phyloP scores from a whole-genome alignment of 2,113 vertebrate genomes.

The Nyctibius bracteatus region DNA sequence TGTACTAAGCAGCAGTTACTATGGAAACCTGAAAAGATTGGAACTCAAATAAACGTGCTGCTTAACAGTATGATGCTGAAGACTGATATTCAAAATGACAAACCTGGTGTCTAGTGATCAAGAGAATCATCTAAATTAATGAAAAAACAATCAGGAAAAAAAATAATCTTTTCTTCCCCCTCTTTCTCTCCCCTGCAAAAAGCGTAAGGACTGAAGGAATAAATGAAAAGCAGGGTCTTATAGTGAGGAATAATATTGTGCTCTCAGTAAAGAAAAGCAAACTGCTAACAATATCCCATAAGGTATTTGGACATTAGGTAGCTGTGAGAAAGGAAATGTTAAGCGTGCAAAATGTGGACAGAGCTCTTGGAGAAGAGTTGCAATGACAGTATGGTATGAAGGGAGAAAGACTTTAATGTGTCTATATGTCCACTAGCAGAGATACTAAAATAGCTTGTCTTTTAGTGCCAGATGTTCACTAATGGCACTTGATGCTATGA shows the following conservation, averaged over 20 bases:
- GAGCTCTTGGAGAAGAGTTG: background rate
- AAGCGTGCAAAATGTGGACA: background rate
- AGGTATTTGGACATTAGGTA: background rate
- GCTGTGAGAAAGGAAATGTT: background rate
- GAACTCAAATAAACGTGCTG: background rate
- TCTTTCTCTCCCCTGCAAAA: background rate
- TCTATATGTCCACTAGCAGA: background rate
- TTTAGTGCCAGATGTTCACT: background rate
- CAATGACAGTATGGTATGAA: background rate
- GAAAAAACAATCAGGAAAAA: background rate
- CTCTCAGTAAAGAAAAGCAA: background rate
- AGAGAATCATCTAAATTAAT: background rate
- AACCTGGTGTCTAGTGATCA: background rate
- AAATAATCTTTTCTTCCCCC: background rate
- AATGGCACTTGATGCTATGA: background rate
- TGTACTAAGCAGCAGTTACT: constrained; percentile 24
- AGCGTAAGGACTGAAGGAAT: background rate
- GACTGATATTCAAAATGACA: background rate
- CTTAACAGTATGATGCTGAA: constrained; percentile 6
- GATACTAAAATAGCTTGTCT: background rate
- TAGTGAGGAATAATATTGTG: background rate
- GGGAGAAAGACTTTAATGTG: background rate
- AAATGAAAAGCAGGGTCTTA: background rate
- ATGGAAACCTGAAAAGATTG: constrained; percentile 52
- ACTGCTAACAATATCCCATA: background rate